These are phyloP conservation scores for Drosophila paranaensis DNA, from an alignment of 2,888 invertebrate species.

Conservation along the genomic window DNA sequence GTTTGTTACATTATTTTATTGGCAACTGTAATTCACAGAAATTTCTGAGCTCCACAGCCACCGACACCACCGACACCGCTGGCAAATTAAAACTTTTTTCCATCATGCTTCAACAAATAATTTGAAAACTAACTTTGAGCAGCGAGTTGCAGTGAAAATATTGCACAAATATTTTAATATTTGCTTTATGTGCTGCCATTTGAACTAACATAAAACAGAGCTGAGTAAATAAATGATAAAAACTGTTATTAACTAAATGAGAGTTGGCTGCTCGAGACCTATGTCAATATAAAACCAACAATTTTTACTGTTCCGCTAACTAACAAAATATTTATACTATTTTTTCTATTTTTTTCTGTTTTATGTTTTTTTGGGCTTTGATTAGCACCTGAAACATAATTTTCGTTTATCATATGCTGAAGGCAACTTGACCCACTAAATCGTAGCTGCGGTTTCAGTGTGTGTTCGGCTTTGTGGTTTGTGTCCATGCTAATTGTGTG, in stretches of 20 bases:
- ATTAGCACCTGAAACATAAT: conserved; percentile 60
- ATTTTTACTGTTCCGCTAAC: conserved; percentile 57
- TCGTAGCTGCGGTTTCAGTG: conserved; percentile 14
- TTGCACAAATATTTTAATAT: conserved; percentile 52
- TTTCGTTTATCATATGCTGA: conserved; percentile 33
- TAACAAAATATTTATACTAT: conserved; percentile 20
- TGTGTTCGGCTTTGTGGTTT: conserved; percentile 42
- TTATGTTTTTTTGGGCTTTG: conserved; percentile 32
- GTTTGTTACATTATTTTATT: background rate
- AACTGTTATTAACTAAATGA: conserved; percentile 54
- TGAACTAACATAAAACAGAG: conserved; percentile 12
- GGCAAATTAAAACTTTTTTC: conserved; percentile 19
- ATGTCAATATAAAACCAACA: conserved; percentile 46
- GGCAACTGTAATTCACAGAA: conserved; percentile 1
- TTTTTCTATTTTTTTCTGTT: background rate
- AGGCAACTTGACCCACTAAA: conserved; percentile 68
- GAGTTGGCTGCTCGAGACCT: conserved; percentile 35
- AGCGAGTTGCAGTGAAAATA: conserved; percentile 12
- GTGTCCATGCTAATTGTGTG: conserved; percentile 58
- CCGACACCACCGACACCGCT: background rate
- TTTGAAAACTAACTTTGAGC: conserved; percentile 18
- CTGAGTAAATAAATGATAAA: conserved; percentile 46
- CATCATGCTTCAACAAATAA: conserved; percentile 35
- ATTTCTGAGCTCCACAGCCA: background rate
- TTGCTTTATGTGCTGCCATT: conserved; percentile 49